These are phyloP conservation scores for Rhabdomys pumilio DNA, from an alignment of 2,797 vertebrate species.

Conservation along the genomic window DNA sequence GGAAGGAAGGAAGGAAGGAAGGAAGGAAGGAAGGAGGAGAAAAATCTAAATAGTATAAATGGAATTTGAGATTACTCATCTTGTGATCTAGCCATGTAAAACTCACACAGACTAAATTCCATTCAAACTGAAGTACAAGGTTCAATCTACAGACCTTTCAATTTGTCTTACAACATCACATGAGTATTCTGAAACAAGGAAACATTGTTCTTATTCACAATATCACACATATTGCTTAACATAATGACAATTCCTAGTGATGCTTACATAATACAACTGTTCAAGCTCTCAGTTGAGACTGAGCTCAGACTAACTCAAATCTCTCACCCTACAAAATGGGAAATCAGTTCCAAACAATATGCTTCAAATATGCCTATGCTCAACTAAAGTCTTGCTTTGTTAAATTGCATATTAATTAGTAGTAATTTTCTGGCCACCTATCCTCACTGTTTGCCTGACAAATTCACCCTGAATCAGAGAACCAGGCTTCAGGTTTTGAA, in stretches of 20 bases:
- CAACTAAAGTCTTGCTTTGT: background rate
- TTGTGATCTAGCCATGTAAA: background rate
- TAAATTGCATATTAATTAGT: conserved; percentile 16
- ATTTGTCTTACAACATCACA: background rate
- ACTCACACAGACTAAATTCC: background rate
- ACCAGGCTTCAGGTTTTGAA: conserved; percentile 33
- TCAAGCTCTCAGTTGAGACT: background rate
- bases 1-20: background rate
- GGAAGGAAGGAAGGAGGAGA: background rate
- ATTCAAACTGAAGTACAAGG: background rate
- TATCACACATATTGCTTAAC: background rate
- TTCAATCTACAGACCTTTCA: background rate
- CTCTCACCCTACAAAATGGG: background rate
- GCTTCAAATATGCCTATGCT: background rate
- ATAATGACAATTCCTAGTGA: background rate
- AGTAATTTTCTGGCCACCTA: background rate
- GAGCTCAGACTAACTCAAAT: conserved; percentile 3
- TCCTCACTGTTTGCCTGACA: conserved; percentile 20
- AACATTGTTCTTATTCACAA: conserved; percentile 5
- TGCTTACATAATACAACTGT: conserved; percentile 27
- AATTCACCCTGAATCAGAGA: background rate
- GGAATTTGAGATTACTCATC: background rate
- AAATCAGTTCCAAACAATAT: background rate
- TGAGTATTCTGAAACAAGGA: background rate
- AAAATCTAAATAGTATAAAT: background rate